phyloP scores from a whole-genome alignment of 2,113 vertebrate genomes.

The Cyprinodon brontotheroides region DNA sequence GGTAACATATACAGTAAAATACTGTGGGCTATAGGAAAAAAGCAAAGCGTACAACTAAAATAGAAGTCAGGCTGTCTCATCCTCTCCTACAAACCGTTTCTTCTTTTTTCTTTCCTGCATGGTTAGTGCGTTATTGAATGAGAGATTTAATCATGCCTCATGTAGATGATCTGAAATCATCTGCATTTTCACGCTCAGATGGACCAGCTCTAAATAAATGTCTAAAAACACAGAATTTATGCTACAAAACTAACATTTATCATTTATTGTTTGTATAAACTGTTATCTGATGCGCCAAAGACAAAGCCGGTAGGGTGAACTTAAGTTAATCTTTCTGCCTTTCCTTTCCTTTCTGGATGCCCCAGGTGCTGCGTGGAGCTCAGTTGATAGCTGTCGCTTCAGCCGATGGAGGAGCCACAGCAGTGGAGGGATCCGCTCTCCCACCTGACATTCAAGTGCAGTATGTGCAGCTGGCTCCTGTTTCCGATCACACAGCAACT shows the following conservation, averaged over 20 bases:
- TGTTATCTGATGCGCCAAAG: background rate
- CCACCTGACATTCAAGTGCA: slow-evolving; percentile 97
- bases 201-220: no score
- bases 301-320: background rate
- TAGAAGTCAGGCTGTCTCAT: background rate
- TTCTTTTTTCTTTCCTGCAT: background rate
- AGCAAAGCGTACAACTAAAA: background rate
- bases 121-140: background rate
- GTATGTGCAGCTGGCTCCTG: slow-evolving; percentile 93
- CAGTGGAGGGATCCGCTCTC: slow-evolving; percentile 89
- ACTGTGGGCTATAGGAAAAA: background rate
- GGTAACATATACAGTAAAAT: background rate
- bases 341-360: slow-evolving; percentile 1
- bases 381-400: slow-evolving; percentile 96
- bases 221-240: no score
- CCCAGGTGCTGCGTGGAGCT: slow-evolving; percentile 91
- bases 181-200: no score
- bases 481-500: slow-evolving; percentile 85
- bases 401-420: slow-evolving; percentile 84
- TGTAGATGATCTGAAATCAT: background rate
- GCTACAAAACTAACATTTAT: no score
- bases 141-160: background rate
- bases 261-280: background rate
- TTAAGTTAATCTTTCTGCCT: background rate
- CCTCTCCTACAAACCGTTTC: background rate